Base-by-base conservation (phyloP, 2,888 invertebrate species). In the Thalpophila matura region DNA sequence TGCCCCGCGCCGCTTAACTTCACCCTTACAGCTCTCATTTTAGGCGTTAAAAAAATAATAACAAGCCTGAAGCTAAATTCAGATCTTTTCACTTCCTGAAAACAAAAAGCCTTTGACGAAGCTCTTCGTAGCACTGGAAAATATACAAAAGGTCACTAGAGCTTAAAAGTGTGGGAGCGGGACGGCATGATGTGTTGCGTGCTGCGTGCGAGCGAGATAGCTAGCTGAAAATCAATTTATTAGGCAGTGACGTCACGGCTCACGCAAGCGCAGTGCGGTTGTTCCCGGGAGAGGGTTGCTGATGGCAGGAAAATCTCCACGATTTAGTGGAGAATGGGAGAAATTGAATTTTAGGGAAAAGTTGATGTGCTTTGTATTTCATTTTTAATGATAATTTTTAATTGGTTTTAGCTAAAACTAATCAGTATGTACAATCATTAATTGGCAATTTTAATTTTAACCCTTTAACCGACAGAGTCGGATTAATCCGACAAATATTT, bases 191-290 rank as follows among this genome's bases (percentile, higher is more conserved):
- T 91, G 53, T 74, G 35, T 60, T 60, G 66, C 12, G 12, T 7
- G 16, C 0, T 1, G 18, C 2, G 86, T 12, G 16, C 7, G 86
- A 93, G 56, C 50, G 87, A 83, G 93, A 89, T 74, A 81, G 89
- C 77, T 72, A 83, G 86, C 85, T 93, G 92, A 95, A 95, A 95
- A 95, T 95, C 95, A 95, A 95, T 95, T 95, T 95, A 95, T 95
- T 94, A 94, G 91, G 86, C 84, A 78, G 95, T 95, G 95, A 95
- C 95, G 95, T 95, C 95, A 95, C 92, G 81, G 20, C 45, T 54
- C 83, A 88, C 95, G 95, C 95, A 89, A 79, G 95, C 95, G 95
- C 88, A 77, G 50, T 85, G 65, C 76, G 74, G 50, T 65, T 74
- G 77, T 77, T 86, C 95, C 94, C 93, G 92, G 94, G 89, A 82